Percentiles rank a stretch among this genome's conserved stretches.
Conservation (phyloP, 2,797 vertebrate genomes). For the Anguilla anguilla region DNA sequence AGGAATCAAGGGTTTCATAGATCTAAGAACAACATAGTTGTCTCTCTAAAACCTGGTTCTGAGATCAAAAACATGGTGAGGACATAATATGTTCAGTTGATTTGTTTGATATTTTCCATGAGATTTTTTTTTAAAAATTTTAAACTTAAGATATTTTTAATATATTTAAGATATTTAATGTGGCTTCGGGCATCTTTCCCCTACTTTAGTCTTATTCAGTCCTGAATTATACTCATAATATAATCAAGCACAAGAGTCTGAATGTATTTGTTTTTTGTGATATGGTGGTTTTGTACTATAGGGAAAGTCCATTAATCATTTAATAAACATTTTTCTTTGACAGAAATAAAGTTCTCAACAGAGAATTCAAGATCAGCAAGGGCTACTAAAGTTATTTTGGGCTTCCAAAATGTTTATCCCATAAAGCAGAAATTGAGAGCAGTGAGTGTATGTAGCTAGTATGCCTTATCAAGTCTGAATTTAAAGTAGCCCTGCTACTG, state of each 20-base stretch:
- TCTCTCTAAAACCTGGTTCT: background rate
- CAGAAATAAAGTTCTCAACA: background rate
- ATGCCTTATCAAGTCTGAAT: background rate
- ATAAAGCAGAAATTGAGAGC: background rate
- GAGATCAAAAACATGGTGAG: background rate
- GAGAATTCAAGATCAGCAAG: background rate
- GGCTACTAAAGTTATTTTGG: background rate
- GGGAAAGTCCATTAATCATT: background rate
- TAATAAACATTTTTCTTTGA: background rate
- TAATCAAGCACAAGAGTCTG: background rate
- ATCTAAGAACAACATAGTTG: background rate
- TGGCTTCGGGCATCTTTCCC: background rate
- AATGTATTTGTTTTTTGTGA: background rate
- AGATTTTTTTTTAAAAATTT: background rate
- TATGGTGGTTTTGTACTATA: background rate
- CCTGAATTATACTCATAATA: background rate
- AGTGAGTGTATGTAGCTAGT: background rate
- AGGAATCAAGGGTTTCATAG: background rate
- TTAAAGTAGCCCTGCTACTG: background rate
- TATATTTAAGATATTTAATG: background rate
- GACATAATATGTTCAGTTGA: background rate
- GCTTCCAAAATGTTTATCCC: background rate
- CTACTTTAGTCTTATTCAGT: background rate
- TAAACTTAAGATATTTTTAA: background rate
- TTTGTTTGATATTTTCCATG: background rate